These are phyloP conservation scores for Formicarius rufipectus DNA, from an alignment of 2,113 vertebrate genomes.

Conservation along the genomic window DNA sequence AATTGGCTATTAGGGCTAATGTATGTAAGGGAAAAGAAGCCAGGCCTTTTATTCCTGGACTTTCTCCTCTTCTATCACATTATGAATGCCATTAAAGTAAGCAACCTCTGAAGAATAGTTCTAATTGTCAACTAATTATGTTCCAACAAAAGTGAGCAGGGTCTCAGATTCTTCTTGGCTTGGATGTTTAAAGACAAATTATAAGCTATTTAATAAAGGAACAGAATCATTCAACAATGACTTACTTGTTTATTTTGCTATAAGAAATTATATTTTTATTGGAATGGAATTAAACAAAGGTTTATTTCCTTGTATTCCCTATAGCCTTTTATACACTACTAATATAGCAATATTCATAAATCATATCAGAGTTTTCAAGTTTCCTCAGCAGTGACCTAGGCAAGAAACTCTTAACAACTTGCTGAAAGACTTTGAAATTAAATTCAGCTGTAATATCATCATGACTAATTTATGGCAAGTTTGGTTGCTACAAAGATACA, in stretches of 20 bases:
- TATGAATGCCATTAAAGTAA: not conserved
- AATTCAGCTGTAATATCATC: constrained; percentile 54
- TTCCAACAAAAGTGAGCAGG: not conserved
- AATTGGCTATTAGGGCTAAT: not conserved
- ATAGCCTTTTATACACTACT: not conserved
- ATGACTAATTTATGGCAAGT: constrained; percentile 41
- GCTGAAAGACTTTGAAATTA: constrained; percentile 59
- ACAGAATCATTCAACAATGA: constrained; percentile 11
- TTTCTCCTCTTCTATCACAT: not conserved
- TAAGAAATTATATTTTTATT: constrained; percentile 49
- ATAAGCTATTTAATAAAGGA: not conserved
- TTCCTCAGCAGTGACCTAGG: constrained; percentile 52
- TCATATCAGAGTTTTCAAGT: constrained; percentile 45
- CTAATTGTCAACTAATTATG: not conserved
- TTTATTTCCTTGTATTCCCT: constrained; percentile 43
- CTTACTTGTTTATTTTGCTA: constrained; percentile 58
- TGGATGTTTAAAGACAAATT: not conserved
- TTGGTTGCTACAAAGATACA: constrained; percentile 9
- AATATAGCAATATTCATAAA: constrained; percentile 54
- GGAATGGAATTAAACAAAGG: constrained; percentile 25
- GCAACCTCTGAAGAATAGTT: not conserved
- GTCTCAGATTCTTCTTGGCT: constrained; percentile 40
- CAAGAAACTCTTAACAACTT: constrained; percentile 54
- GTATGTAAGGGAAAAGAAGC: not conserved
- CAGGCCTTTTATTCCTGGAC: not conserved